phyloP scores from a whole-genome alignment of 2,888 invertebrate genomes.

The Stenolophus ochropezus region DNA sequence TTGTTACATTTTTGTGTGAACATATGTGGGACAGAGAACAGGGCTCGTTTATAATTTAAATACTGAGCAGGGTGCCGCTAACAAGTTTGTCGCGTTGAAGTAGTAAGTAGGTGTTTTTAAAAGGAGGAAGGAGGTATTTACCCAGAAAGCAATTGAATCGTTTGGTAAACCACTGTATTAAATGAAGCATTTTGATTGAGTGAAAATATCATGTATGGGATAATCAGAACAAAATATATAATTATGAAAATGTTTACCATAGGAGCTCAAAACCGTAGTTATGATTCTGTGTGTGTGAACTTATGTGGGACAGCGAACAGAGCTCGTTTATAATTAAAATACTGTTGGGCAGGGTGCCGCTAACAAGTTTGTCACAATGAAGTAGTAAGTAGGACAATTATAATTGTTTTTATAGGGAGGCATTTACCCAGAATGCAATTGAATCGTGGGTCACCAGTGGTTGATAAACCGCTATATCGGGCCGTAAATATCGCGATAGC shows the following conservation, averaged over 20 bases:
- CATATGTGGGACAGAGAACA: neutral
- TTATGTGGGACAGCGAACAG: neutral
- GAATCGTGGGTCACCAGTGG: neutral
- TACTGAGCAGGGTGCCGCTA: neutral
- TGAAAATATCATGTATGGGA: too few species aligned
- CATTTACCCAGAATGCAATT: neutral
- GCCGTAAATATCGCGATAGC: conserved; percentile 34
- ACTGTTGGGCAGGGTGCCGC: neutral
- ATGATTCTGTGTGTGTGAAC: too few species aligned
- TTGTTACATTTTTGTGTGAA: too few species aligned
- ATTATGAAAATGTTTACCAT: too few species aligned
- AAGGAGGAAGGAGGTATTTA: neutral
- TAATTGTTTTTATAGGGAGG: neutral
- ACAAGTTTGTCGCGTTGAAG: too few species aligned
- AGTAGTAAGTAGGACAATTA: too few species aligned
- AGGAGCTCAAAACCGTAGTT: too few species aligned
- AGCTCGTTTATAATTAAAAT: neutral
- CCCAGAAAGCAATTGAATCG: neutral
- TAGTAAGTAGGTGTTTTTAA: too few species aligned
- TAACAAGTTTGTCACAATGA: too few species aligned
- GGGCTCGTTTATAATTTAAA: neutral
- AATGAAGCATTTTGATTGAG: too few species aligned
- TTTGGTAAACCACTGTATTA: too few species aligned
- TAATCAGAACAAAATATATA: too few species aligned
- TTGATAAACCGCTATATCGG: neutral